Conservation (phyloP, 2,888 invertebrate genomes). For the Drosophila gaucha region DNA sequence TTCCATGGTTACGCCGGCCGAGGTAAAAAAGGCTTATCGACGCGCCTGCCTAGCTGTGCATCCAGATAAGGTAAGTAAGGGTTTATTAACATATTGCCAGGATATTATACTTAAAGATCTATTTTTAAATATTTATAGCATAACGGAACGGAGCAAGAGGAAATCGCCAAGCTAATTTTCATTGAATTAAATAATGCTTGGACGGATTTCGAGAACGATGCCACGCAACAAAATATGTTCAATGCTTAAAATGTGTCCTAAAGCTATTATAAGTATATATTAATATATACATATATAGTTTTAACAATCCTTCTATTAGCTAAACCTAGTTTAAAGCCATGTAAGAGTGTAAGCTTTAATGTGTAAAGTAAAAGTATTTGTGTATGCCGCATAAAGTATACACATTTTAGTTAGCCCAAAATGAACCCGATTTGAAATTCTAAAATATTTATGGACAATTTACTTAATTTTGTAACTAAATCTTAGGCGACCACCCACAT, state of each 20-base stretch:
- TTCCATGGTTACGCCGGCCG: constrained; percentile 94
- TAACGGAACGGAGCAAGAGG: constrained; percentile 96
- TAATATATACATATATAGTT: constrained; percentile 32
- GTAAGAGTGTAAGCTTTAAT: constrained; percentile 58
- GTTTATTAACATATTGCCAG: neutral
- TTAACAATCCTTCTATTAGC: constrained; percentile 55
- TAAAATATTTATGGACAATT: constrained; percentile 72
- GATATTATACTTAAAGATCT: neutral
- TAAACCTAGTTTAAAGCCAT: constrained; percentile 64
- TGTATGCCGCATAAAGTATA: constrained; percentile 40
- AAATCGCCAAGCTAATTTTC: constrained; percentile 97
- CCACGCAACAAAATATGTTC: constrained; percentile 92
- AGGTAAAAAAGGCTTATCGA: constrained; percentile 98
- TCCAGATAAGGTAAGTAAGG: constrained; percentile 98
- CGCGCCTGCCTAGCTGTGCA: constrained; percentile 98
- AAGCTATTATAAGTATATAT: constrained; percentile 32
- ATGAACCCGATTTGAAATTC: constrained; percentile 58
- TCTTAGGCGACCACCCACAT: constrained; percentile 51
- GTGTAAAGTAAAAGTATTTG: constrained; percentile 57
- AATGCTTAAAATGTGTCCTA: constrained; percentile 74
- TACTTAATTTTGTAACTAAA: constrained; percentile 79
- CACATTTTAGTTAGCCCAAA: constrained; percentile 55
- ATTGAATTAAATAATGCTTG: constrained; percentile 99
- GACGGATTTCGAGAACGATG: constrained; percentile 95
- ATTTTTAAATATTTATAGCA: constrained; percentile 88